Conservation (phyloP, 64 coral and sea anemone genomes). For the Montipora cactus region DNA sequence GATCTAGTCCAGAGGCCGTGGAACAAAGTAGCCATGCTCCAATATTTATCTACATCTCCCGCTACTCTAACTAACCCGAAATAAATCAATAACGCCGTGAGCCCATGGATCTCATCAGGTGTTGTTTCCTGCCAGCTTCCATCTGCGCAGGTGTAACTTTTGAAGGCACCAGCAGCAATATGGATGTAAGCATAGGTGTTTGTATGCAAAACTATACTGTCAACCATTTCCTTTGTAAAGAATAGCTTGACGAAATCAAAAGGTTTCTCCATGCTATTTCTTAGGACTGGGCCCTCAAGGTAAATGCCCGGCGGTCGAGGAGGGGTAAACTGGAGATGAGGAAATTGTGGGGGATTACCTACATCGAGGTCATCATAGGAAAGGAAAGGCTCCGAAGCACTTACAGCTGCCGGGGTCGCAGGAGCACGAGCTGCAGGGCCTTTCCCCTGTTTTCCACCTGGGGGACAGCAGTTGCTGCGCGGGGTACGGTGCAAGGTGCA, state of each 20-base stretch:
- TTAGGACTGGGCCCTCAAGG: constrained; percentile 27
- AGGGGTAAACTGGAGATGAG: constrained; percentile 49
- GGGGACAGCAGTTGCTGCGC: background rate
- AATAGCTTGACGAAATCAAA: constrained; percentile 56
- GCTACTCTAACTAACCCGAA: constrained; percentile 45
- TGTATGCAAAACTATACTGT: constrained; percentile 49
- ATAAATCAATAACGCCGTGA: constrained; percentile 57
- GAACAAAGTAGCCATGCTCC: constrained; percentile 72
- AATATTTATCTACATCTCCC: constrained; percentile 45
- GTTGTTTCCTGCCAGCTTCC: constrained; percentile 60
- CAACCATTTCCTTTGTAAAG: constrained; percentile 57
- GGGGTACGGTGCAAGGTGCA: background rate
- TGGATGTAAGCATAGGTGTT: constrained; percentile 55
- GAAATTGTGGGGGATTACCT: constrained; percentile 24
- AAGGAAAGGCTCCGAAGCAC: background rate
- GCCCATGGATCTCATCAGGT: constrained; percentile 33
- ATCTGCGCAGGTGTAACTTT: constrained; percentile 25
- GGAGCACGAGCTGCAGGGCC: background rate
- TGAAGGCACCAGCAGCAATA: constrained; percentile 3
- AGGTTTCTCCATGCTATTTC: background rate
- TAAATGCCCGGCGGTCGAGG: constrained; percentile 59
- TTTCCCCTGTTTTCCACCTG: background rate
- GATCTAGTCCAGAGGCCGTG: constrained; percentile 70
- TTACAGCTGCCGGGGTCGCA: background rate
- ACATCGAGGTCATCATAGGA: constrained; percentile 3